Percentiles rank a stretch among this genome's conserved stretches.
Conservation (phyloP, 2,888 invertebrate species). For the Chloromyia formosa region DNA sequence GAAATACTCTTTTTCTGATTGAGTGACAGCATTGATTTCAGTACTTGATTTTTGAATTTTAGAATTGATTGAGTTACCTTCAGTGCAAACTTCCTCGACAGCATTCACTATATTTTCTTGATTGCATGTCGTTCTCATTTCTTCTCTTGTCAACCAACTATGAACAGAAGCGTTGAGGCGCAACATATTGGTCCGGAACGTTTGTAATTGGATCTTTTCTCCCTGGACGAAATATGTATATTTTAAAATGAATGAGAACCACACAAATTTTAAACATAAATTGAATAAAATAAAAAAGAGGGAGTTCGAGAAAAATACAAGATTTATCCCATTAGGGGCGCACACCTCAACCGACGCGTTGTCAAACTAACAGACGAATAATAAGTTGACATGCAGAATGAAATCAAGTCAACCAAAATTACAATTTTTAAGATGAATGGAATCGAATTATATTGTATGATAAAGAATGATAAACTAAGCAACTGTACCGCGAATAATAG, state of each 20-base stretch:
- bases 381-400: no score
- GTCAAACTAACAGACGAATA: no score
- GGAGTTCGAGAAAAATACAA: no score
- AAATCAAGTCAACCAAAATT: no score
- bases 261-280: background rate
- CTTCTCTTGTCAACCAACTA: constrained; percentile 64
- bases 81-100: background rate
- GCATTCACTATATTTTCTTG: constrained; percentile 55
- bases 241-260: background rate
- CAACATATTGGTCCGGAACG: constrained; percentile 64
- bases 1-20: constrained; percentile 63
- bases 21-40: constrained; percentile 55
- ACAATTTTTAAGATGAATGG: no score
- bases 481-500: background rate
- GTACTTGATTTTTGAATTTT: constrained; percentile 56
- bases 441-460: no score
- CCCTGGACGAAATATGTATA: constrained; percentile 56
- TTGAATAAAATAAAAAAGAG: no score
- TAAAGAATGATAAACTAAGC: no score
- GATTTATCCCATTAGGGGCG: no score
- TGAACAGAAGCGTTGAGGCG: constrained; percentile 65
- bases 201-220: constrained; percentile 61
- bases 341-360: no score
- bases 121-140: constrained; percentile 58
- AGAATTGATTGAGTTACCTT: background rate